A percentile compares a stretch with the other conserved stretches of the same genome.
These are phyloP conservation scores for Rafetus swinhoei DNA, from an alignment of 2,113 vertebrate species.

Conservation along the genomic window DNA sequence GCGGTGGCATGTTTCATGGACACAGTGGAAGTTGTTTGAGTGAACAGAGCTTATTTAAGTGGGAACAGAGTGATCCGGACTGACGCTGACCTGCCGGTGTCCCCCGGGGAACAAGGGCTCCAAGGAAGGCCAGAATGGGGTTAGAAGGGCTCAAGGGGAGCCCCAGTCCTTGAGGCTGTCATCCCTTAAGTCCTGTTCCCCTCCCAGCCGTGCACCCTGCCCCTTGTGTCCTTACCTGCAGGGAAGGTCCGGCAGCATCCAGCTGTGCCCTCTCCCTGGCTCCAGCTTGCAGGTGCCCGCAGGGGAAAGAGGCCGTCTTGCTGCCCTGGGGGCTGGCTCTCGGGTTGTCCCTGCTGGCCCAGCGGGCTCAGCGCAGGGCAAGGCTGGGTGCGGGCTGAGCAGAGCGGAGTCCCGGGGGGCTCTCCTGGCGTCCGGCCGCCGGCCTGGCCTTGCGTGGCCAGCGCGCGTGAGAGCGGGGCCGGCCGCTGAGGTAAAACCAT, in stretches of 20 bases:
- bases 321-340: neutral
- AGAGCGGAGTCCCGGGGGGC: neutral
- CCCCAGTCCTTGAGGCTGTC: neutral
- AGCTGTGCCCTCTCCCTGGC: neutral
- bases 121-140: neutral
- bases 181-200: neutral
- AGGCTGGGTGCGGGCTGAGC: neutral
- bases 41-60: neutral
- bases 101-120: neutral
- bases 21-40: neutral
- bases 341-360: neutral
- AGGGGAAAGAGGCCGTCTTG: neutral
- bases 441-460: rapidly evolving
- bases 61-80: neutral
- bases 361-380: neutral
- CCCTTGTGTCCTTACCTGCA: neutral
- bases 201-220: neutral
- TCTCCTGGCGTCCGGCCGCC: neutral
- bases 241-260: neutral
- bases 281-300: neutral
- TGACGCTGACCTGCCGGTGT: neutral
- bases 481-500: neutral
- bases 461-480: neutral
- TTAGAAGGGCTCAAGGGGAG: neutral
- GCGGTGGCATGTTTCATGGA: neutral